These are phyloP conservation scores for Meiosimyza platycephala DNA, from an alignment of 2,888 invertebrate species.

Conservation along the genomic window DNA sequence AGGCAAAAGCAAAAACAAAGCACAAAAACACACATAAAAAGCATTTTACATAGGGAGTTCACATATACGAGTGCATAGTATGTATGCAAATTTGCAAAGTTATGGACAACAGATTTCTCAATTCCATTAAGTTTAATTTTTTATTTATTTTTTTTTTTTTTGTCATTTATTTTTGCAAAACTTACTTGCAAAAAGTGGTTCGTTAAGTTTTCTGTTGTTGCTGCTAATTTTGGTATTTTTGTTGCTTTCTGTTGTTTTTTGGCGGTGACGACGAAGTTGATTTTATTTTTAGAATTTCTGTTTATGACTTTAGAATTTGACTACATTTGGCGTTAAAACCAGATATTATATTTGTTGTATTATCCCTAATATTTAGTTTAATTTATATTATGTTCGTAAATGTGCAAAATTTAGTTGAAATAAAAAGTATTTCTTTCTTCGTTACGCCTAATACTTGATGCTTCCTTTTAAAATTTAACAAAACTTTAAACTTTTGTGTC, in stretches of 20 bases:
- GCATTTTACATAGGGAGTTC: too few species aligned
- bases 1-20: background rate
- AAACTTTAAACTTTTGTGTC: slow-evolving; percentile 5
- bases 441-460: background rate
- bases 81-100: background rate
- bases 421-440: background rate
- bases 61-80: too few species aligned
- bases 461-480: background rate
- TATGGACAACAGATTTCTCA: too few species aligned
- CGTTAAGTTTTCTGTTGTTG: slow-evolving; percentile 15
- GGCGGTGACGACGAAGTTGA: background rate
- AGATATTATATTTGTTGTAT: slow-evolving; percentile 10
- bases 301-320: slow-evolving; percentile 14
- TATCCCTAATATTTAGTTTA: background rate
- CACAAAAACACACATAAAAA: slow-evolving; percentile 7
- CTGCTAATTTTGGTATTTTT: background rate
- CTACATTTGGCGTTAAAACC: slow-evolving; percentile 8
- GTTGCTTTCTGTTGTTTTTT: background rate
- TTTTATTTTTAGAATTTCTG: background rate
- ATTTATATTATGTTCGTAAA: background rate
- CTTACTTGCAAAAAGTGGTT: slow-evolving; percentile 31
- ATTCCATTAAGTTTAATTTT: too few species aligned
- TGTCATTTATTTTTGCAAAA: background rate
- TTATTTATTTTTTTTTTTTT: background rate
- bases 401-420: background rate